Evolutionary conservation across 2,797 vertebrate species (phyloP).

Genomic region (Psittacula derbiana): DNA sequence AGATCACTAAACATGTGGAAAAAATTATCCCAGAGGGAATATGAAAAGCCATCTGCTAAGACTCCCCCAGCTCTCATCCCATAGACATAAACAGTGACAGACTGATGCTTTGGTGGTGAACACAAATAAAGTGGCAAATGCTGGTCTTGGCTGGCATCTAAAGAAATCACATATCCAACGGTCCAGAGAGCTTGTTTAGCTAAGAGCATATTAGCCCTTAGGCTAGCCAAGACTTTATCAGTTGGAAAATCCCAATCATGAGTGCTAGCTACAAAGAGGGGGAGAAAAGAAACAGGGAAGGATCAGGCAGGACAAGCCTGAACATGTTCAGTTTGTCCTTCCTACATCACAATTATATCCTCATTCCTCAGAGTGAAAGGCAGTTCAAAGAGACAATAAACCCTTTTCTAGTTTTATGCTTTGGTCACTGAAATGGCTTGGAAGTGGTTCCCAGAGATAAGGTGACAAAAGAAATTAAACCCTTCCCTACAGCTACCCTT

Average conservation of each 20-base stretch:
- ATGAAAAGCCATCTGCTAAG: not conserved
- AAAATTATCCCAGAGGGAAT: not conserved
- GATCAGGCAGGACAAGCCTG: conserved; percentile 45
- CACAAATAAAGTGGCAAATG: not conserved
- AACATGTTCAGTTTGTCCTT: conserved; percentile 53
- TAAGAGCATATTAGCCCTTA: not conserved
- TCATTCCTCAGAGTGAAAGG: conserved; percentile 62
- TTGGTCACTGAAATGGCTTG: conserved; percentile 18
- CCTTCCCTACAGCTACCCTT: not conserved
- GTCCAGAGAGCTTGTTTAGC: not conserved
- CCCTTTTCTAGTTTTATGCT: not conserved
- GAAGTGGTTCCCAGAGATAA: conserved; percentile 62
- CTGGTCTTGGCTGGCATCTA: not conserved
- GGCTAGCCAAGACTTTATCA: not conserved
- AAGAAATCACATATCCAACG: not conserved
- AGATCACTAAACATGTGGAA: not conserved
- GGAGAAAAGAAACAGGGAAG: not conserved
- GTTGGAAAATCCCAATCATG: conserved; percentile 39
- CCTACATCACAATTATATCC: conserved; percentile 33
- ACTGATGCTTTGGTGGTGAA: not conserved
- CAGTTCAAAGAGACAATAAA: conserved; percentile 64
- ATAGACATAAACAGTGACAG: not conserved
- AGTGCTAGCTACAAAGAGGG: not conserved
- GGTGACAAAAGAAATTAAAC: conserved; percentile 29
- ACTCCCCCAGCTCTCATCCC: not conserved